A percentile compares a stretch with the other conserved stretches of the same genome.
These are phyloP conservation scores for Isoperla grammatica DNA, from an alignment of 2,888 invertebrate genomes.

Conservation along the genomic window DNA sequence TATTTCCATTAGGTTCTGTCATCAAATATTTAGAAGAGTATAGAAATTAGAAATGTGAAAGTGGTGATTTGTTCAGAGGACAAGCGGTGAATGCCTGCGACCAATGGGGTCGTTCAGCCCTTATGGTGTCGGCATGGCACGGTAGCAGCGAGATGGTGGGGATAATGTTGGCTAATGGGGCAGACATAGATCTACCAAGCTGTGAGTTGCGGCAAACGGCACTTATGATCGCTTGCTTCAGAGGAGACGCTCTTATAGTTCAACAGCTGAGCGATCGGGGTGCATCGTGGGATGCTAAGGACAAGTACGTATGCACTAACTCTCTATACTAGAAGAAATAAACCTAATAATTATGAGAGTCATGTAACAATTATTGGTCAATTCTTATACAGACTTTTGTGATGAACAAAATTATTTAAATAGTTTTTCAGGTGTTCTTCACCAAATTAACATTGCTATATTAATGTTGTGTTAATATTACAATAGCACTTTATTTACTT, in stretches of 20 bases:
- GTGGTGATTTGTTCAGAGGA: background rate
- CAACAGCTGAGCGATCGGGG: conserved; percentile 30
- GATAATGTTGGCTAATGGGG: conserved; percentile 32
- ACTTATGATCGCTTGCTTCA: conserved; percentile 34
- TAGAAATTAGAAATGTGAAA: background rate
- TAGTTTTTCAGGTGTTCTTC: background rate
- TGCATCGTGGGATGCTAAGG: conserved; percentile 33
- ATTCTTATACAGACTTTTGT: background rate
- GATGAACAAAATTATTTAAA: background rate
- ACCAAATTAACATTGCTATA: background rate
- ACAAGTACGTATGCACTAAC: conserved; percentile 28
- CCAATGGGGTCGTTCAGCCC: conserved; percentile 33
- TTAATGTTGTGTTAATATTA: background rate
- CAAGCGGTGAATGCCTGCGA: conserved; percentile 30
- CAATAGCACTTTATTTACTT: background rate
- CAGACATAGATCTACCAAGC: conserved; percentile 32
- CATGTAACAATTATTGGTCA: too few species aligned
- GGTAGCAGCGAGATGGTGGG: conserved; percentile 30
- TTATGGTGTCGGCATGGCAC: conserved; percentile 34
- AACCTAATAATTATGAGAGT: background rate
- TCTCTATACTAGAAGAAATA: background rate
- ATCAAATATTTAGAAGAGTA: too few species aligned
- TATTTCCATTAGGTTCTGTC: too few species aligned
- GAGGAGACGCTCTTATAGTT: conserved; percentile 29
- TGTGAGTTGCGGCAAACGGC: conserved; percentile 31